Evolutionary conservation across 2,888 invertebrate species (phyloP), one percentile per base, ranked within the genome.

Genomic region (Pristionchus exspectatus): DNA sequence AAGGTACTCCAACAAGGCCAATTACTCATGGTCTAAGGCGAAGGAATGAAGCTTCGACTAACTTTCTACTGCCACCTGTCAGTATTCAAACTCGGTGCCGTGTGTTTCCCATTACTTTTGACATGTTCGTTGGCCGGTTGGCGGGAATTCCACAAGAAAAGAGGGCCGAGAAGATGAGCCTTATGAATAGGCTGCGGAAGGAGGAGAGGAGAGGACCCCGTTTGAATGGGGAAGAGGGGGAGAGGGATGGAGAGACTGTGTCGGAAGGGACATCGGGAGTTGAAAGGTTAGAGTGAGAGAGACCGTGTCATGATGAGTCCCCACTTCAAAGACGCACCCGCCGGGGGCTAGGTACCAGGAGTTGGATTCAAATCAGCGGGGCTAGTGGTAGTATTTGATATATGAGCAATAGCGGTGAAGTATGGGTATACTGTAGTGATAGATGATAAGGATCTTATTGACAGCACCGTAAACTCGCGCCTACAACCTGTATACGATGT

Each of bases 261-360:
- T 77, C 74, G 74, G 74, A 77, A 77, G 74, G 74, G 81, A 81
- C 81, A 74, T 74, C 74, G 81, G 81, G 81, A 81, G 81, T 81
- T 44, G 50, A 81, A 81, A 81, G 81, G 81, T 74, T 54, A 54
- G 44, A 38, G 38, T 38, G 38, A 38, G 38, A 50, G 44, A 50
- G n/a, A 24, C 81, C n/a, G 81, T 81, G 81, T 54, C 81, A 81
- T 81, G 50, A 54, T 50, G 38, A 77, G 77, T 77, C 77, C 77
- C 24, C 30, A 74, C 38, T 38, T 81, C 81, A 81, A 81, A 81
- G 81, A 27, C 44, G 12, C 38, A 21, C 74, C 38, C 21, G 74
- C 66, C 66, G 66, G 10, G 38, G 21, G 24, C 74, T 74, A 74
- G 69, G 27, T 72, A 33, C 30, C 30, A 72, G 69, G 10, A 74